These are phyloP conservation scores for Geopemphigus sp. DNA, from an alignment of 1,140 invertebrate species.

Conservation along the genomic window DNA sequence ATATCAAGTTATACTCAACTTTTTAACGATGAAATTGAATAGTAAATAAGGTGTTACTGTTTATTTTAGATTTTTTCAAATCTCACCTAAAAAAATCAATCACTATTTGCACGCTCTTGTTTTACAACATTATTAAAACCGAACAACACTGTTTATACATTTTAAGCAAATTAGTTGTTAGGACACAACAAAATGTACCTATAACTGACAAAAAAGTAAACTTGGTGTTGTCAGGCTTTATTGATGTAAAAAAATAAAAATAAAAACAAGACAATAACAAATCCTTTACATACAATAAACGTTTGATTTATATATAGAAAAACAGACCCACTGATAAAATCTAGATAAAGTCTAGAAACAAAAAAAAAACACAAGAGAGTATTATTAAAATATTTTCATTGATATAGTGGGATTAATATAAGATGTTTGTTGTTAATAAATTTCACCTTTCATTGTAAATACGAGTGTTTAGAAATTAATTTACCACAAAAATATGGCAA, in stretches of 20 bases:
- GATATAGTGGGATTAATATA: not conserved
- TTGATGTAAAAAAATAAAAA: conserved; percentile 26
- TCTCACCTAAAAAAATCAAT: not conserved
- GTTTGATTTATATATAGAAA: conserved; percentile 22
- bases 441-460: conserved; percentile 1
- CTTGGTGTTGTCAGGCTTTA: conserved; percentile 27
- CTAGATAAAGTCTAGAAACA: not conserved
- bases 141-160: not conserved
- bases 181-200: not conserved
- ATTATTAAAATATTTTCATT: not conserved
- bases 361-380: conserved; percentile 10
- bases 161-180: not conserved
- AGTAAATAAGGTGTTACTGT: not conserved
- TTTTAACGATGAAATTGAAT: not conserved
- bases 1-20: not conserved
- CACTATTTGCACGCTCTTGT: not conserved
- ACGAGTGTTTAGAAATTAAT: not conserved
- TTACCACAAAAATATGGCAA: not conserved
- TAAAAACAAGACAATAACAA: conserved; percentile 25
- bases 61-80: not conserved
- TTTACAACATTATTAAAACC: not conserved
- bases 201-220: not conserved
- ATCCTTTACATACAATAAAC: conserved; percentile 29
- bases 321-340: not conserved
- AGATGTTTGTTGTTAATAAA: not conserved